Conservation (phyloP, 2,888 invertebrate genomes). For the Lasius platythorax region DNA sequence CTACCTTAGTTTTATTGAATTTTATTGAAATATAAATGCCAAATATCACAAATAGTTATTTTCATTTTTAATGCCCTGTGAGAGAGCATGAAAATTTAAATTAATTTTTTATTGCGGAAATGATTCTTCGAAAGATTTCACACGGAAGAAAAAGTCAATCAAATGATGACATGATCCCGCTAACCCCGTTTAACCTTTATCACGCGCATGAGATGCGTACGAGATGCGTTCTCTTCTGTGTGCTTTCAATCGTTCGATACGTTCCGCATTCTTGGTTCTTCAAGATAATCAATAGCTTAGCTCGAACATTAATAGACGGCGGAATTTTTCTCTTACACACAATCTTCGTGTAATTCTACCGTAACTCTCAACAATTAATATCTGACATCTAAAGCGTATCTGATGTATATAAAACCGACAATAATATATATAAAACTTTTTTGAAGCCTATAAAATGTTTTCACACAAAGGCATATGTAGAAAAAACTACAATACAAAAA, state of each 20-base stretch:
- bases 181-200: constrained; percentile 20
- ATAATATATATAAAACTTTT: neutral
- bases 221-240: neutral
- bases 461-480: neutral
- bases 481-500: neutral
- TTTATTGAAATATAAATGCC: neutral
- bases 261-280: constrained; percentile 32
- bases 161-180: neutral
- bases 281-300: constrained; percentile 44
- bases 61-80: neutral
- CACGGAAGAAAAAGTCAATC: neutral
- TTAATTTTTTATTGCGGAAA: neutral
- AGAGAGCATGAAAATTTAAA: neutral
- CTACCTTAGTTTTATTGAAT: neutral
- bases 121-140: neutral
- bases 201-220: constrained; percentile 1
- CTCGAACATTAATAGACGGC: constrained; percentile 25
- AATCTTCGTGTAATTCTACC: constrained; percentile 20
- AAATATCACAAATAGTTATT: neutral
- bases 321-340: constrained; percentile 1
- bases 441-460: neutral
- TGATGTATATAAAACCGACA: neutral
- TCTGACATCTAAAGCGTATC: neutral
- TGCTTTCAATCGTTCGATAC: constrained; percentile 7
- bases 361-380: constrained; percentile 37